Conservation (phyloP, 2,888 invertebrate genomes). For the Drosophila colorata region DNA sequence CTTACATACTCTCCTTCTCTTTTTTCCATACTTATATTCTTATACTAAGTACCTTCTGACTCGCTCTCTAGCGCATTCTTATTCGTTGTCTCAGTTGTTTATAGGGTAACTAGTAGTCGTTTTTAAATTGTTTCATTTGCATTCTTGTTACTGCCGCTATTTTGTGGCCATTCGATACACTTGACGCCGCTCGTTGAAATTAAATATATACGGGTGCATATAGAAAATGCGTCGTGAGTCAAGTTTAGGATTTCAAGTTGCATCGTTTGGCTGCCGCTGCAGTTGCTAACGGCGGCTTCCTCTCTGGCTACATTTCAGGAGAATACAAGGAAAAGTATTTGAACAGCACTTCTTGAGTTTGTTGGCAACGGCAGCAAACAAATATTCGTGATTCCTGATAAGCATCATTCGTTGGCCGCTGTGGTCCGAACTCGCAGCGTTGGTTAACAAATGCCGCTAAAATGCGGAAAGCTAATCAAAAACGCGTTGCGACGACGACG, state of each 20-base stretch:
- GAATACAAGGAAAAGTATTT: conserved; percentile 62
- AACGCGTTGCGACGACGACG: conserved; percentile 78
- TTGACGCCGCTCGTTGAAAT: conserved; percentile 70
- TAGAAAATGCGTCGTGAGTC: conserved; percentile 81
- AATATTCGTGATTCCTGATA: conserved; percentile 85
- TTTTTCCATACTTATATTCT: background rate
- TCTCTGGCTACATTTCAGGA: conserved; percentile 27
- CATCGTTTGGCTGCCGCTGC: conserved; percentile 44
- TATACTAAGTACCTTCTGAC: too few relatives aligned
- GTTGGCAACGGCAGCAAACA: conserved; percentile 73
- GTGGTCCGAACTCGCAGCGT: conserved; percentile 50
- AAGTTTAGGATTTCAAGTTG: conserved; percentile 77
- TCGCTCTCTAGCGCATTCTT: background rate
- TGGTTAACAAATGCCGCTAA: conserved; percentile 73
- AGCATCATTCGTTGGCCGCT: conserved; percentile 77
- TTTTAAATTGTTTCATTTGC: background rate
- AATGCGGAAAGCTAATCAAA: conserved; percentile 84
- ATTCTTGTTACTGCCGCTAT: conserved; percentile 14
- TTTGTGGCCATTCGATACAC: conserved; percentile 75
- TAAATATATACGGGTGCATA: conserved; percentile 62
- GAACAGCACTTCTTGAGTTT: conserved; percentile 81
- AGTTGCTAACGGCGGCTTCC: conserved; percentile 9
- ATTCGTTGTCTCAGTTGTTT: background rate
- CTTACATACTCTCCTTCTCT: too few relatives aligned
- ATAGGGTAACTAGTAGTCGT: conserved; percentile 24